A percentile compares a stretch with the other conserved stretches of the same genome.
Evolutionary conservation across 2,797 vertebrate species (phyloP).

Genomic region (Melanotaenia nigrans): DNA sequence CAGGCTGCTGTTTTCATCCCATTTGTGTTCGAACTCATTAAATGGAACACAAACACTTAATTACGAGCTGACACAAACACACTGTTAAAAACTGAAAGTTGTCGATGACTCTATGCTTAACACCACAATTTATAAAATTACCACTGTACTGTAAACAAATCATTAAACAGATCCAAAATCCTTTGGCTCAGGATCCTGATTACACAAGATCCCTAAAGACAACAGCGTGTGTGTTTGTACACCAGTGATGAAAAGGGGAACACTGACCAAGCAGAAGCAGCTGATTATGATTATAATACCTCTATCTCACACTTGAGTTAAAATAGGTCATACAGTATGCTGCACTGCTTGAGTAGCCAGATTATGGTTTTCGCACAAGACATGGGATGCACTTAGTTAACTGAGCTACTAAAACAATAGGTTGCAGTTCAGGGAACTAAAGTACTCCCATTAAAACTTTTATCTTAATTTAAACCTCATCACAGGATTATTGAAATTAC

Average conservation of each 20-base stretch:
- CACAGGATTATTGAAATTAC: not conserved
- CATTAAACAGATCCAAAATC: conserved; percentile 23
- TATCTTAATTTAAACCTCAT: conserved; percentile 1
- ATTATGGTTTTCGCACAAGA: conserved; percentile 16
- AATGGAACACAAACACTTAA: conserved; percentile 18
- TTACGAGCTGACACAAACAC: conserved; percentile 11
- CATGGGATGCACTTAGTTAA: not conserved
- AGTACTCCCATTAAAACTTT: not conserved
- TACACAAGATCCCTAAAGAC: conserved; percentile 49
- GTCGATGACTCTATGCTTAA: conserved; percentile 17
- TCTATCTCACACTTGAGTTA: conserved; percentile 26
- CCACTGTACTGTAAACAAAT: conserved; percentile 27
- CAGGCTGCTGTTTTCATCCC: conserved; percentile 5
- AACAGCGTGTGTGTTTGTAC: conserved; percentile 36
- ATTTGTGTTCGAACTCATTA: conserved; percentile 29
- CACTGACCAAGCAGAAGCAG: conserved; percentile 39
- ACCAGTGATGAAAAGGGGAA: conserved; percentile 49
- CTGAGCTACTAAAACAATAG: conserved; percentile 4
- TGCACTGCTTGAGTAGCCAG: not conserved
- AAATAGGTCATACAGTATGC: conserved; percentile 39
- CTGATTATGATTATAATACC: conserved; percentile 40
- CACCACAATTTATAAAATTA: conserved; percentile 14
- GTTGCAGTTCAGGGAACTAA: conserved; percentile 1
- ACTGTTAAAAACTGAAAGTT: not conserved
- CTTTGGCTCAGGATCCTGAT: conserved; percentile 45